A percentile compares a stretch with the other conserved stretches of the same genome.
These are phyloP conservation scores for Sclerurus mexicanus DNA, from an alignment of 2,113 vertebrate species.

Conservation along the genomic window DNA sequence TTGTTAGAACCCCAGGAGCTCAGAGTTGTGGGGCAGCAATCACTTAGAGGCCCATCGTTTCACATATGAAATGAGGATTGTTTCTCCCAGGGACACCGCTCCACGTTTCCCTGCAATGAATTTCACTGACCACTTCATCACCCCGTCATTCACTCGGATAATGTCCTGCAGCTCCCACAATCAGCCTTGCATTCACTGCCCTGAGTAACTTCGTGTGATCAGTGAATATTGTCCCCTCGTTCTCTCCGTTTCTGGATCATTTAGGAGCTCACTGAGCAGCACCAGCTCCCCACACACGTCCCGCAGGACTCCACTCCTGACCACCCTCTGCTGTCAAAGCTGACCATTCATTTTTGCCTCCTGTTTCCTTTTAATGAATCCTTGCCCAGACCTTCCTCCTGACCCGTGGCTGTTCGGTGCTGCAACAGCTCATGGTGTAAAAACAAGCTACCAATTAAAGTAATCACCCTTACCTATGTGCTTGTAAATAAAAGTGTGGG, in stretches of 20 bases:
- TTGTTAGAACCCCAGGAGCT: not conserved
- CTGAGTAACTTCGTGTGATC: not conserved
- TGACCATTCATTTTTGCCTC: not conserved
- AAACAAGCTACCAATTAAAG: not conserved
- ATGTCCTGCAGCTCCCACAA: not conserved
- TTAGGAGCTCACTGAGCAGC: not conserved
- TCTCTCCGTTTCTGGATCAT: not conserved
- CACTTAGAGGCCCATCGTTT: not conserved
- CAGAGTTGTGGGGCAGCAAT: not conserved
- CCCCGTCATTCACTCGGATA: not conserved
- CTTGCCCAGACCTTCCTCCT: not conserved
- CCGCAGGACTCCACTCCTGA: not conserved
- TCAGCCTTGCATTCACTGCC: not conserved
- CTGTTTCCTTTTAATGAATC: not conserved
- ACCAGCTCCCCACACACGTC: not conserved
- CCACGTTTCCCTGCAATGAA: not conserved
- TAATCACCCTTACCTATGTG: not conserved
- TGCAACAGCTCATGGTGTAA: not conserved
- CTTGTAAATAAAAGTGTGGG: not conserved
- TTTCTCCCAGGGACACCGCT: not conserved
- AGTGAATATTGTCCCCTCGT: not conserved
- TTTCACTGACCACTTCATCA: not conserved
- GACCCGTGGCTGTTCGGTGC: not conserved
- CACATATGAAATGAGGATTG: not conserved
- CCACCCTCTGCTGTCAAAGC: not conserved